phyloP scores from a whole-genome alignment of 2,797 vertebrate genomes.

The Tenualosa ilisha region DNA sequence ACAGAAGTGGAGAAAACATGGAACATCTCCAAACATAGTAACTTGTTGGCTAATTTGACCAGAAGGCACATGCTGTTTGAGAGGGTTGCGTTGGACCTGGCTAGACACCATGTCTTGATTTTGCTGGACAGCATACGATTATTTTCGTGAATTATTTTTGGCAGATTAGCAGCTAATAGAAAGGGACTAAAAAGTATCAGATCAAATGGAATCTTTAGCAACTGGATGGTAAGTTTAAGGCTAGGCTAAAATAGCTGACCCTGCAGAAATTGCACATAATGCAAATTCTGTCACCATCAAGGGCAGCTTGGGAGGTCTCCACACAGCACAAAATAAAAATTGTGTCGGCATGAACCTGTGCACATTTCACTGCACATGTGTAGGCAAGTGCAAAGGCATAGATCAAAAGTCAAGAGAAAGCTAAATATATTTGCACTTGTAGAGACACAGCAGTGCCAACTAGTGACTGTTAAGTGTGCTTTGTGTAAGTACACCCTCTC shows the following conservation, averaged over 20 bases:
- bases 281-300: not conserved
- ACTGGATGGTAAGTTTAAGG: not conserved
- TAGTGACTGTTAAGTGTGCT: not conserved
- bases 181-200: not conserved
- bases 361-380: not conserved
- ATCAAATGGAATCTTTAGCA: not conserved
- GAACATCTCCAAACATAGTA: not conserved
- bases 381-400: not conserved
- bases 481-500: not conserved
- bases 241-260: not conserved
- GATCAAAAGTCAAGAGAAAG: not conserved
- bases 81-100: slow-evolving; percentile 63
- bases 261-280: not conserved
- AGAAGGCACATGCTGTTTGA: slow-evolving; percentile 50
- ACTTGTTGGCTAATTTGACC: not conserved
- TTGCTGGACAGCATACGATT: slow-evolving; percentile 57
- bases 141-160: slow-evolving; percentile 62
- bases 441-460: not conserved
- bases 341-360: not conserved
- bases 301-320: not conserved
- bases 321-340: not conserved
- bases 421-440: not conserved
- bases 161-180: slow-evolving; percentile 40
- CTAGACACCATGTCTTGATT: slow-evolving; percentile 70
- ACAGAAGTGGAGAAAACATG: not conserved